Evolutionary conservation across 2,797 vertebrate species (phyloP), one percentile per base, ranked within the genome.

Genomic region (Etheostoma nigrum): DNA sequence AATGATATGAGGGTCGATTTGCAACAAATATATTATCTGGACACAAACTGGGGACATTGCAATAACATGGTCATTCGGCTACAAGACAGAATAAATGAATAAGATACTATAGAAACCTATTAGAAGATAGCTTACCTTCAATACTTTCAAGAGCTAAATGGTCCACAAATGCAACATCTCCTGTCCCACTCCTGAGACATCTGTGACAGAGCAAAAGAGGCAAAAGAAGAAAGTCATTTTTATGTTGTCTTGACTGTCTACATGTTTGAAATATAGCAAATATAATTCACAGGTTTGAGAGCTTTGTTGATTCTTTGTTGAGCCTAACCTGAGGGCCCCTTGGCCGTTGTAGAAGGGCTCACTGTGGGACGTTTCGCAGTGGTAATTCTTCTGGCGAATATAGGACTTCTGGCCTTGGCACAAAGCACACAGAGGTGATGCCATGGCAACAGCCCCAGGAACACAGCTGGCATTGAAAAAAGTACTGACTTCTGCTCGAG

Each of bases 131-230:
- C 65, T 90, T 91, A 98, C 97, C 96, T 76, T 95, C 92, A 69
- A 96, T 89, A 84, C 44, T 94, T 69, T 91, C 83, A 65, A 98
- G 90, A 44, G 92, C 90, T 73, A 96, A 91, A 79, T 97, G 96
- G 84, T 98, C 97, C 86, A 97, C 90, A 90, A 98, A 98, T 36
- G 97, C 97, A 76, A 98, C 95, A 79, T 98, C 97, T 60, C 96
- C 96, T 47, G 87, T 87, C n/a, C 95, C 95, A 18, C 89, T 93
- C 76, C 93, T 94, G 69, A 98, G 93, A 92, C 97, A 98, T 78
- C 97, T 98, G 79, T 14, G n/a, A 25, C 21, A 77, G 66, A 79
- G 14, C 27, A 67, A 68, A 66, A 76, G 8, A 75, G 16, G 12
- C 1, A 25, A 40, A 36, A 93, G 84, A 84, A 91, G 70, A 91